Evolutionary conservation across 1,140 invertebrate genomes (phyloP).

Genomic region (Cylas formicarius): DNA sequence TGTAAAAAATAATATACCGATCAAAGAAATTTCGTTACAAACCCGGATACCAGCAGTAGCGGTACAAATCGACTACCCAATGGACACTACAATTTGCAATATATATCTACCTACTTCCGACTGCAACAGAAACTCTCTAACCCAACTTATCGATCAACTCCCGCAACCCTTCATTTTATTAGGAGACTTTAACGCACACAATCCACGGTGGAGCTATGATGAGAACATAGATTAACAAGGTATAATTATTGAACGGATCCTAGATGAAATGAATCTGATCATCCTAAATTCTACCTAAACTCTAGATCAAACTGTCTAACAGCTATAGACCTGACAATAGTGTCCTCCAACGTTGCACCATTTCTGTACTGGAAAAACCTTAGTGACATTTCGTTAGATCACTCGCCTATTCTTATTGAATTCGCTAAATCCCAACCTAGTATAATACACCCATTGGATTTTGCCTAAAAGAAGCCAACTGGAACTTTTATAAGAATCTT

Average conservation of each 20-base stretch:
- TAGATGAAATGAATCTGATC: background rate
- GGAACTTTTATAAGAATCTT: background rate
- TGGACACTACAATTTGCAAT: slow-evolving; percentile 8
- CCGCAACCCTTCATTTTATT: slow-evolving; percentile 6
- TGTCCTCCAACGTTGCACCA: background rate
- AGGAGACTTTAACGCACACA: slow-evolving; percentile 14
- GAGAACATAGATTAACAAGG: background rate
- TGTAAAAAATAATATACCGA: too few species aligned
- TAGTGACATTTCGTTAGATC: slow-evolving; percentile 3
- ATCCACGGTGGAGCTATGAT: slow-evolving; percentile 2
- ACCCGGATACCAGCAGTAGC: slow-evolving; percentile 8
- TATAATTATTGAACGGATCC: background rate
- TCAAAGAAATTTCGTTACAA: too few species aligned
- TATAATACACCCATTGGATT: background rate
- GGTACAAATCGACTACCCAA: background rate
- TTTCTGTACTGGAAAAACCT: background rate
- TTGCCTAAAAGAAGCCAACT: background rate
- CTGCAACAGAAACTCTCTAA: background rate
- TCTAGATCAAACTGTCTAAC: background rate
- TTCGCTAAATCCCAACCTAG: background rate
- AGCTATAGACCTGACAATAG: slow-evolving; percentile 1
- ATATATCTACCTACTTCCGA: slow-evolving; percentile 6
- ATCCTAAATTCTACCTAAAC: slow-evolving; percentile 7
- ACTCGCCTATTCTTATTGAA: slow-evolving; percentile 6
- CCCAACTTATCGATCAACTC: slow-evolving; percentile 1